A percentile compares a stretch with the other conserved stretches of the same genome.
Conservation (phyloP, 2,888 invertebrate species). For the Drosophila subsilvestris region DNA sequence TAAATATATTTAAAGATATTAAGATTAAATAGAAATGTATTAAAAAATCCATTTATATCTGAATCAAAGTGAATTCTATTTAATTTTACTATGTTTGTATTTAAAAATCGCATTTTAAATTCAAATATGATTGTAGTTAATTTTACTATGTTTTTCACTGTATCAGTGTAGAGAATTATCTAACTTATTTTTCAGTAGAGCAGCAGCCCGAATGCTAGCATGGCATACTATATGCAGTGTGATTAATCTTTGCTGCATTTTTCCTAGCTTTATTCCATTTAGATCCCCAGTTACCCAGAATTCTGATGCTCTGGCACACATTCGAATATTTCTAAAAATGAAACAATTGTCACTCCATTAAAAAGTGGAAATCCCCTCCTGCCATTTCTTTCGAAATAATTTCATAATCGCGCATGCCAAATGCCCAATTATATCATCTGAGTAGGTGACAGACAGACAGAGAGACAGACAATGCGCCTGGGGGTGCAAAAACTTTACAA, state of each 20-base stretch:
- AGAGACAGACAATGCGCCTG: not conserved
- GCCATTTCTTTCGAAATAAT: not conserved
- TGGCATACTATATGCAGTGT: no score
- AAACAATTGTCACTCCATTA: slow-evolving; percentile 9
- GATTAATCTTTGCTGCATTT: not conserved
- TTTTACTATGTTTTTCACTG: no score
- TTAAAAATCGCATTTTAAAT: no score
- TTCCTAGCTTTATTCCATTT: not conserved
- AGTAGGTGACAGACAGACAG: not conserved
- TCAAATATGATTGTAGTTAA: no score
- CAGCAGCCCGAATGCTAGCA: no score
- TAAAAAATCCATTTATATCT: no score
- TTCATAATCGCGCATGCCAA: not conserved
- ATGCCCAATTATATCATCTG: not conserved
- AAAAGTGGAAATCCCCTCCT: not conserved
- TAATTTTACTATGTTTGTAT: no score
- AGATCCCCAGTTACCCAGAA: not conserved
- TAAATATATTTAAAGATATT: no score
- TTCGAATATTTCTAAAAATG: not conserved
- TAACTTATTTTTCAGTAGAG: no score
- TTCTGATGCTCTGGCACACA: not conserved
- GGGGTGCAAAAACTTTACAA: not conserved
- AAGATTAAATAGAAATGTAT: no score
- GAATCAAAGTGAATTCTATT: no score
- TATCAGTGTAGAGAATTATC: no score